Evolutionary conservation across 2,888 invertebrate genomes (phyloP).

Genomic region (Ptilodon capucinus): DNA sequence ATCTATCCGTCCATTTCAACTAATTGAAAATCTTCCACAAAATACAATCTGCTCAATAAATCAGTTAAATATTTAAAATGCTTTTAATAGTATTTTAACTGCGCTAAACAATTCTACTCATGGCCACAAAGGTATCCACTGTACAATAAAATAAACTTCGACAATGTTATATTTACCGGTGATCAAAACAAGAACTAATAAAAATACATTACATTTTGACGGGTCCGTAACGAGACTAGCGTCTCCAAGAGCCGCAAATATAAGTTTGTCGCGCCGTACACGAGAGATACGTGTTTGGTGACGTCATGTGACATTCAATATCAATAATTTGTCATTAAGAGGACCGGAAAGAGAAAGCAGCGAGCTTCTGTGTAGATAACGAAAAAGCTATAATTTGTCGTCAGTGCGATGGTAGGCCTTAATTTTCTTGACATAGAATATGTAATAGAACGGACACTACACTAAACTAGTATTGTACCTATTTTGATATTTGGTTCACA

Average conservation of each 20-base stretch:
- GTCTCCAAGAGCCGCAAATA: background rate
- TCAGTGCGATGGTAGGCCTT: conserved; percentile 43
- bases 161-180: background rate
- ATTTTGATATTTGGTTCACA: background rate
- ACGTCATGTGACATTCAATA: conserved; percentile 18
- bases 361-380: conserved; percentile 67
- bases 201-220: background rate
- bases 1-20: too few relatives aligned
- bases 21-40: too few relatives aligned
- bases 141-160: too few relatives aligned
- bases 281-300: conserved; percentile 3
- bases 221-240: background rate
- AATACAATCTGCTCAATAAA: too few relatives aligned
- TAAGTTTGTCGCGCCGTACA: background rate
- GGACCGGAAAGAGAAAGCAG: conserved; percentile 21
- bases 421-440: conserved; percentile 52
- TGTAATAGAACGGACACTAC: conserved; percentile 1
- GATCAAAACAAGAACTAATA: background rate
- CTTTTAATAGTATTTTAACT: too few relatives aligned
- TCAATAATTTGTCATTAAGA: conserved; percentile 34
- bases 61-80: too few relatives aligned
- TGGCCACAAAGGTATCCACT: too few relatives aligned
- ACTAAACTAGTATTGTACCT: background rate
- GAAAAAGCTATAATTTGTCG: conserved; percentile 41
- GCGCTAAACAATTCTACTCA: too few relatives aligned